Evolutionary conservation across 2,113 vertebrate genomes (phyloP).

Genomic region (Solea senegalensis): DNA sequence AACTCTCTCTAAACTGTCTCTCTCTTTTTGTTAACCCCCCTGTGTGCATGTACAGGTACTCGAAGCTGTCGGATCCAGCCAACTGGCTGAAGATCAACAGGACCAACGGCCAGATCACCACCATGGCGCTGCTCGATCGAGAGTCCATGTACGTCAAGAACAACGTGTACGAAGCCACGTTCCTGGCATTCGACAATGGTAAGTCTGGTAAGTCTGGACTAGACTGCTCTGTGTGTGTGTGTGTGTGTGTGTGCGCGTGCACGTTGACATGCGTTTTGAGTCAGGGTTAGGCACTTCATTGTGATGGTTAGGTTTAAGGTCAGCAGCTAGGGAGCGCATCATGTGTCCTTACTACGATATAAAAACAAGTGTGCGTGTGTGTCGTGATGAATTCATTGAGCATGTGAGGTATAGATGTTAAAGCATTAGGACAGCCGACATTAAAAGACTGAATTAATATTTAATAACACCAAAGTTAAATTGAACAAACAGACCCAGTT

Average conservation of each 20-base stretch:
- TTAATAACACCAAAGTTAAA: too few species aligned
- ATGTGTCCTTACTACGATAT: too few species aligned
- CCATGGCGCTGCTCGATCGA: slow-evolving; percentile 91
- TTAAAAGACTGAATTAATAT: too few species aligned
- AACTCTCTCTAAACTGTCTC: not conserved
- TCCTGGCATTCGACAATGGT: slow-evolving; percentile 98
- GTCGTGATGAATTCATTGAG: too few species aligned
- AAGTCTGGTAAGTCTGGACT: slow-evolving; percentile 76
- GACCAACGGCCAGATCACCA: slow-evolving; percentile 95
- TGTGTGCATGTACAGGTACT: slow-evolving; percentile 84
- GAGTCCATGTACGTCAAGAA: slow-evolving; percentile 94
- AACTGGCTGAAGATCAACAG: slow-evolving; percentile 96
- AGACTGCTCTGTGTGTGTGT: slow-evolving; percentile 4
- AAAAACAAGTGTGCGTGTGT: too few species aligned
- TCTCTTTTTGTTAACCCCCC: not conserved
- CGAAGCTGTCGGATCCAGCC: slow-evolving; percentile 94
- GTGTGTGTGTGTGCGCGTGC: slow-evolving; percentile 1
- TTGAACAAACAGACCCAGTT: too few species aligned
- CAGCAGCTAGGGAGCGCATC: too few species aligned
- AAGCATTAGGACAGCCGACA: too few species aligned
- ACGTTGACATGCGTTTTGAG: too few species aligned
- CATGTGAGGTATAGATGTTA: too few species aligned
- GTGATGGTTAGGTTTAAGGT: too few species aligned
- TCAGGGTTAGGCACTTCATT: too few species aligned
- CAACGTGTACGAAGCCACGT: slow-evolving; percentile 96